Evolutionary conservation across 1,140 invertebrate genomes (phyloP).

Genomic region (Elysia chlorotica): DNA sequence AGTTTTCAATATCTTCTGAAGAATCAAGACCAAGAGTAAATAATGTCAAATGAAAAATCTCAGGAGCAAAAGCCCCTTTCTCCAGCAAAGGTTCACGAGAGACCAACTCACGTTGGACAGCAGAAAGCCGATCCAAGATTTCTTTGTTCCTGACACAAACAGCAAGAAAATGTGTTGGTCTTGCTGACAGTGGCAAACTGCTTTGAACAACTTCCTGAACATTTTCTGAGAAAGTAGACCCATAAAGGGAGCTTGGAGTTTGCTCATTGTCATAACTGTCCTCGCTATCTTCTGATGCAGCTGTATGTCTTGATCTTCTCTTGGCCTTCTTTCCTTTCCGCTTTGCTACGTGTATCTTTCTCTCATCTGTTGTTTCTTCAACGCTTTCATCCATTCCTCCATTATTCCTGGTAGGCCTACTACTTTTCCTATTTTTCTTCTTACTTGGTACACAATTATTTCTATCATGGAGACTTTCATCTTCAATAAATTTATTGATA

Average conservation of each 20-base stretch:
- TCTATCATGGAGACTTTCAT: neutral
- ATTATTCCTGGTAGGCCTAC: neutral
- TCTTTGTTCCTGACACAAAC: neutral
- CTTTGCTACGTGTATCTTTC: neutral
- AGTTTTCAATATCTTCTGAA: neutral
- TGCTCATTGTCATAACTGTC: neutral
- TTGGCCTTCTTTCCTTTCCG: neutral
- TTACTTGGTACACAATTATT: neutral
- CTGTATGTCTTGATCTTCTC: neutral
- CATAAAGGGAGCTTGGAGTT: neutral
- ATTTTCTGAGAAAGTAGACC: neutral
- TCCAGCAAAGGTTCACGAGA: neutral
- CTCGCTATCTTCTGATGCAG: neutral
- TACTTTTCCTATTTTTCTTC: neutral
- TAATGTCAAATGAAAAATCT: neutral
- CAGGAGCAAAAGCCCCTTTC: neutral
- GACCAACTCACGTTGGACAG: neutral
- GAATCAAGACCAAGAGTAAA: neutral
- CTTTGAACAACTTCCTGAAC: neutral
- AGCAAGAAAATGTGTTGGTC: slow-evolving; percentile 6
- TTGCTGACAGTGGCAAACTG: neutral
- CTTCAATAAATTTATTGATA: too few relatives aligned
- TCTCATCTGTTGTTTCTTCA: neutral
- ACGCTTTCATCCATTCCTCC: neutral
- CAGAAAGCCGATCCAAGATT: neutral